phyloP scores from a whole-genome alignment of 1,140 invertebrate species.

The Hycleus phaleratus region DNA sequence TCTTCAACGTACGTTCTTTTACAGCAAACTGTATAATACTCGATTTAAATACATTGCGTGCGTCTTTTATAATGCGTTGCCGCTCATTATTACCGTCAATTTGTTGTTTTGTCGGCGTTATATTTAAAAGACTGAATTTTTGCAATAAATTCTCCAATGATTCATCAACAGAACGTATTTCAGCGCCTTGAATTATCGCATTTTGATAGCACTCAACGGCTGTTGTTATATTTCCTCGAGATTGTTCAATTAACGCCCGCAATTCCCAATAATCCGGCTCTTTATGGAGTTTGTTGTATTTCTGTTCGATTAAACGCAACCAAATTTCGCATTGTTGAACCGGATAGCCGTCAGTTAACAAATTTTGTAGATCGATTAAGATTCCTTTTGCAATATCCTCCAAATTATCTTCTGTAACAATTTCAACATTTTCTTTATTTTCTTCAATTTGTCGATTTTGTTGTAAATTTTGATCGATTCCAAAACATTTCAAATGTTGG shows the following conservation, averaged over 20 bases:
- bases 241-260: slow-evolving; percentile 47
- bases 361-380: slow-evolving; percentile 35
- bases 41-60: slow-evolving; percentile 50
- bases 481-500: slow-evolving; percentile 48
- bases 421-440: slow-evolving; percentile 50
- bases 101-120: slow-evolving; percentile 37
- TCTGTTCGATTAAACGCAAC: slow-evolving; percentile 43
- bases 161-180: slow-evolving; percentile 46
- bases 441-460: slow-evolving; percentile 40
- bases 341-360: slow-evolving; percentile 37
- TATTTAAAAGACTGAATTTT: slow-evolving; percentile 51
- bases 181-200: slow-evolving; percentile 47
- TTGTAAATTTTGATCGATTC: slow-evolving; percentile 36
- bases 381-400: slow-evolving; percentile 23
- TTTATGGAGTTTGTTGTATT: slow-evolving; percentile 38
- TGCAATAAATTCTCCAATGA: slow-evolving; percentile 47
- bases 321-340: slow-evolving; percentile 46
- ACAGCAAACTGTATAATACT: slow-evolving; percentile 51
- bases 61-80: slow-evolving; percentile 37
- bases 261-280: slow-evolving; percentile 51
- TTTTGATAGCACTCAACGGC: slow-evolving; percentile 50
- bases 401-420: slow-evolving; percentile 24
- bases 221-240: slow-evolving; percentile 44
- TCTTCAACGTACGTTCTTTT: slow-evolving; percentile 32
- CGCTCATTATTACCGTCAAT: slow-evolving; percentile 7